A percentile compares a stretch with the other conserved stretches of the same genome.
phyloP scores from a whole-genome alignment of 2,888 invertebrate species.

The Timema podura region DNA sequence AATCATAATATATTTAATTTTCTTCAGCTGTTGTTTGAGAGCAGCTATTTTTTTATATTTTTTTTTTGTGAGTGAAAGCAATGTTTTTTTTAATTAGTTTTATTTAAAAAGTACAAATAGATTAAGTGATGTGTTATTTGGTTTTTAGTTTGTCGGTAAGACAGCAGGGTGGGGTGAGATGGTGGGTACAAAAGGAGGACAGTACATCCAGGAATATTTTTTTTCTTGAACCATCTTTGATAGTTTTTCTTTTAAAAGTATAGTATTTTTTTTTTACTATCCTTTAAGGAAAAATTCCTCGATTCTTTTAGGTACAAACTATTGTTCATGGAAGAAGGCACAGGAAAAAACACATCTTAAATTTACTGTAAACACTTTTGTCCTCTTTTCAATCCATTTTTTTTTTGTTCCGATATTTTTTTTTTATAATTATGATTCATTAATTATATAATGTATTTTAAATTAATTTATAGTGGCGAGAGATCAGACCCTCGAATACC shows the following conservation, averaged over 20 bases:
- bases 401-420: too few species aligned
- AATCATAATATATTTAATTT: constrained; percentile 3
- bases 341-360: too few species aligned
- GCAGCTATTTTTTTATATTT: constrained; percentile 12
- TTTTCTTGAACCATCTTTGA: too few species aligned
- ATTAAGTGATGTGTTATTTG: constrained; percentile 12
- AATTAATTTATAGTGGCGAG: too few species aligned
- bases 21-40: not conserved
- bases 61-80: constrained; percentile 9
- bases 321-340: too few species aligned
- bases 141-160: not conserved
- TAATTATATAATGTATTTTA: too few species aligned
- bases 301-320: too few species aligned
- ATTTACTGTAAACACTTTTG: too few species aligned
- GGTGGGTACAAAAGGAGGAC: not conserved
- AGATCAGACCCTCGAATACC: too few species aligned
- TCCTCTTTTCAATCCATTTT: too few species aligned
- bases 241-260: not conserved
- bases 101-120: constrained; percentile 16
- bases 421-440: too few species aligned
- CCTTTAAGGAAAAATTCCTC: too few species aligned
- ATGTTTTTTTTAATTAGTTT: constrained; percentile 14
- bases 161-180: not conserved
- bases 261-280: not conserved
- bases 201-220: not conserved